Evolutionary conservation across 2,113 vertebrate species (phyloP).

Genomic region (Plecturocebus donacophilus): DNA sequence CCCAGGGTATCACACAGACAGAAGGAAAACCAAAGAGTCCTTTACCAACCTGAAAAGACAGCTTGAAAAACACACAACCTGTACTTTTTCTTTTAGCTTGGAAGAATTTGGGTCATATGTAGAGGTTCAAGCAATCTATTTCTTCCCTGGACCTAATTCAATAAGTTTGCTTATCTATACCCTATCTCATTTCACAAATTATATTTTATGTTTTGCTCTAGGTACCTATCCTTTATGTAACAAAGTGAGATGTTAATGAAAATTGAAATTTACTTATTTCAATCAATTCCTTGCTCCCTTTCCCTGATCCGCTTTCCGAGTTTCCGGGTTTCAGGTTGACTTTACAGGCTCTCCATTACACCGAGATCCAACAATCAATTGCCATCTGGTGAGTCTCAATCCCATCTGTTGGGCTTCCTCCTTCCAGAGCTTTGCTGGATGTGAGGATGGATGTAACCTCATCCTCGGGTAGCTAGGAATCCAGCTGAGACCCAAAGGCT

Average conservation of each 20-base stretch:
- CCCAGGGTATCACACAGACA: not conserved
- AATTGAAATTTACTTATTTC: not conserved
- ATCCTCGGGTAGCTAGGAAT: not conserved
- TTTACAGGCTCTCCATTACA: not conserved
- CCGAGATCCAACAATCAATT: not conserved
- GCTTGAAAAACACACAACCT: not conserved
- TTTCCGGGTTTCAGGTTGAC: not conserved
- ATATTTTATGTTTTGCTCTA: not conserved
- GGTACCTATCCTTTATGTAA: not conserved
- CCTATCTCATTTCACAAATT: not conserved
- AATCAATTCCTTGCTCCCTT: not conserved
- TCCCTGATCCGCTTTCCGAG: not conserved
- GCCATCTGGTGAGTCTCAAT: not conserved
- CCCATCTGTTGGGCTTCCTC: too few species aligned
- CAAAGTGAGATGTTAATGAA: not conserved
- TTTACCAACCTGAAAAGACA: not conserved
- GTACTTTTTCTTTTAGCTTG: not conserved
- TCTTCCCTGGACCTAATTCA: not conserved
- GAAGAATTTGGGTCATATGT: not conserved
- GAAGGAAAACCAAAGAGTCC: not conserved
- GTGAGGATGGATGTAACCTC: not conserved
- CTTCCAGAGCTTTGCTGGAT: not conserved
- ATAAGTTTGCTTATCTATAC: not conserved
- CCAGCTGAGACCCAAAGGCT: not conserved
- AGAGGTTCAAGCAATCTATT: not conserved